A percentile compares a stretch with the other conserved stretches of the same genome.
Conservation (phyloP, 2,113 vertebrate genomes). For the Myodes glareolus region DNA sequence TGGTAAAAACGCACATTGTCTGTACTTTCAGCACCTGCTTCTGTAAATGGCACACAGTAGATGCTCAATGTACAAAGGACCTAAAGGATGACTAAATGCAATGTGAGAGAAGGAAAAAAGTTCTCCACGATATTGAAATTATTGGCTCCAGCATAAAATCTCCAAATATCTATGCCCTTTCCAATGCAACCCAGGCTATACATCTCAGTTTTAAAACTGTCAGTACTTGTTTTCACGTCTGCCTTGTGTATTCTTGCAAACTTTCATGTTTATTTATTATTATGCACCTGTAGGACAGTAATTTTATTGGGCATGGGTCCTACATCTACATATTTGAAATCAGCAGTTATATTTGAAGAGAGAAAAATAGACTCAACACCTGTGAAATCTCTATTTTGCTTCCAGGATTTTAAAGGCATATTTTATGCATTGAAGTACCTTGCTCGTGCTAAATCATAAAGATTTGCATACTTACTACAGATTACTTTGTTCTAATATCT, state of each 20-base stretch:
- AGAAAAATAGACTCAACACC: constrained; percentile 52
- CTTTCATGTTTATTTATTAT: constrained; percentile 59
- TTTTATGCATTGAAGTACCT: constrained; percentile 38
- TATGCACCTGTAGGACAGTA: constrained; percentile 17
- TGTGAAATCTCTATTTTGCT: constrained; percentile 70
- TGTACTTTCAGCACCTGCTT: neutral
- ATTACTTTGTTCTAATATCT: constrained; percentile 43
- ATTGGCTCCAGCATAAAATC: neutral
- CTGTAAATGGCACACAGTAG: neutral
- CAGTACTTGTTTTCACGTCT: neutral
- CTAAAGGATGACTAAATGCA: neutral
- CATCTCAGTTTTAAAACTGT: neutral
- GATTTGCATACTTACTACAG: constrained; percentile 46
- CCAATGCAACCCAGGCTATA: neutral
- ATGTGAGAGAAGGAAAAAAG: neutral
- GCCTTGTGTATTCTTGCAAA: neutral
- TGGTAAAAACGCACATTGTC: neutral
- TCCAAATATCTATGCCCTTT: neutral
- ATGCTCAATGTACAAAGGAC: neutral
- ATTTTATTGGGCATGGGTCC: constrained; percentile 29
- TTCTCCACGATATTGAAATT: neutral
- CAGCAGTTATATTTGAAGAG: constrained; percentile 42
- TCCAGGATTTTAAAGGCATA: constrained; percentile 58
- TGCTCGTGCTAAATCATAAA: constrained; percentile 25
- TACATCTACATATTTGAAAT: constrained; percentile 58